Base-by-base conservation (phyloP, 2,797 vertebrate genomes). In the Halcyon chelicuti region DNA sequence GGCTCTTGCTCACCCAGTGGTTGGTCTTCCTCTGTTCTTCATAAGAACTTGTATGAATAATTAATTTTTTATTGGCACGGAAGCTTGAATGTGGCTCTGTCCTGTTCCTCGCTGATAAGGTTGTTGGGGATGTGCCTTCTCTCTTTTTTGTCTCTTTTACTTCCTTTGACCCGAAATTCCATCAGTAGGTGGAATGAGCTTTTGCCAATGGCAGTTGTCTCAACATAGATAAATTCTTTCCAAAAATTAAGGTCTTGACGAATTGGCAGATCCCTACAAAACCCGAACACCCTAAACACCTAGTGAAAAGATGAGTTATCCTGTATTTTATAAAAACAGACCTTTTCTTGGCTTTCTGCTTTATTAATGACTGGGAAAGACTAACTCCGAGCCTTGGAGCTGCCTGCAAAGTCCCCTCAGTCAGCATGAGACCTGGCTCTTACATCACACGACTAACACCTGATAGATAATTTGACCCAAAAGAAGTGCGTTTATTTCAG, bases 41-140 rank as follows among this genome's bases (percentile, higher is more conserved):
- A 5, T 4, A 14, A 66, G 63, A 94, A 70, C 57, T 67, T n/a
- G 25, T 33, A 76, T 25, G 67, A 93, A 89, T 91, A 89, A 92
- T 87, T 79, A 66, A 49, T 54, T 46, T 83, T 67, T 74, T 60
- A 66, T 66, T 93, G 88, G 86, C 83, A 88, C 62, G 47, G 58
- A 54, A 75, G 29, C 42, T 39, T 2, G 15, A 78, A 39, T 11
- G 33, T 84, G 76, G 54, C 42, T 93, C 68, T 81, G 46, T 86
- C 70, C 88, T 94, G 86, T 13, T 92, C 76, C 58, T 51, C 13
- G 70, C 90, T 92, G 79, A 91, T 75, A 78, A 90, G 58, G 88
- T 51, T 78, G 39, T 28, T 62, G 86, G 17, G 73, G 55, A 68
- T 78, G 37, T 66, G 42, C 14, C 66, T 93, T 78, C 76, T 72